A percentile compares a stretch with the other conserved stretches of the same genome.
These are phyloP conservation scores for Lasioglossum vierecki DNA, from an alignment of 2,888 invertebrate species.

Conservation along the genomic window DNA sequence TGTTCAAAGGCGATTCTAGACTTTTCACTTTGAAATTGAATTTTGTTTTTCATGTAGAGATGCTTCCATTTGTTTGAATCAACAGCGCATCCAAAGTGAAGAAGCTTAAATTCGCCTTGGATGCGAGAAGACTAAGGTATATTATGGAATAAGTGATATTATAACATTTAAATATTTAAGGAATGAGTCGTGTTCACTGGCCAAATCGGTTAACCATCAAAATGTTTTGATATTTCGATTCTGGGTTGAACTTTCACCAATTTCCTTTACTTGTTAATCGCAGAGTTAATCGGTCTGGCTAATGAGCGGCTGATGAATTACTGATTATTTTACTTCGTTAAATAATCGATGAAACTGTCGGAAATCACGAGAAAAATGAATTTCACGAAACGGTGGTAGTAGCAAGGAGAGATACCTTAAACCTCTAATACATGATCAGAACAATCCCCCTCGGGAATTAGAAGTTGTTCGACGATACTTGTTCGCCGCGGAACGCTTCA, in stretches of 20 bases:
- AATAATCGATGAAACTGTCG: background rate
- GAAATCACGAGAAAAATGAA: background rate
- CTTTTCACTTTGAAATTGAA: background rate
- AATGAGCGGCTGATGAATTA: background rate
- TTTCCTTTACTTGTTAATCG: background rate
- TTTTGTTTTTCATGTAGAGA: background rate
- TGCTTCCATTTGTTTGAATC: background rate
- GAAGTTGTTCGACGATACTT: conserved; percentile 22
- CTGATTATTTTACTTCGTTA: background rate
- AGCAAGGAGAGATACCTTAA: background rate
- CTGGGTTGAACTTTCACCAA: no score
- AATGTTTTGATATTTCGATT: background rate
- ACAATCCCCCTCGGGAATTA: conserved; percentile 35
- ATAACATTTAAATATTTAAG: background rate
- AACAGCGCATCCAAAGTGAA: background rate
- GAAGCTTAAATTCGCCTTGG: background rate
- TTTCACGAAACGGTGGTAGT: background rate
- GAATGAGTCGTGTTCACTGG: background rate
- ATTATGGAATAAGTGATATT: background rate
- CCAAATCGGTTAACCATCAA: background rate
- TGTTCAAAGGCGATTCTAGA: background rate
- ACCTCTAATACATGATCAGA: conserved; percentile 22
- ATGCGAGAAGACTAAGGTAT: background rate
- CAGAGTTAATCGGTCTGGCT: background rate
- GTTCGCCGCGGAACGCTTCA: background rate